Percentiles rank a stretch among this genome's conserved stretches.
Conservation (phyloP, 2,113 vertebrate species). For the Etheostoma cragini region DNA sequence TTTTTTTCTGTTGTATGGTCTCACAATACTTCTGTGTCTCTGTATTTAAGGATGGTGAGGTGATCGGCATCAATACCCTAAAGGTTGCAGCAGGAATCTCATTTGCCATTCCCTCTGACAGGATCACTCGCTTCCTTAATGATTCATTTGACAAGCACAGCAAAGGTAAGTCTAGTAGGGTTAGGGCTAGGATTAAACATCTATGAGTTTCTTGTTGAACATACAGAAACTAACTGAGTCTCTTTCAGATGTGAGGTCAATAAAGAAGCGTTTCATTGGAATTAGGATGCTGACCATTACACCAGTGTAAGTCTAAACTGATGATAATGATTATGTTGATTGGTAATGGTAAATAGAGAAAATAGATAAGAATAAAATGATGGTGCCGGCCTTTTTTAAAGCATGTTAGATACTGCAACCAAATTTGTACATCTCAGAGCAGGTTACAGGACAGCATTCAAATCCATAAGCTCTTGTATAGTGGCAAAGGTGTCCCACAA, state of each 20-base stretch:
- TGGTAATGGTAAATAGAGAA: background rate
- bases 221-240: slow-evolving; percentile 8
- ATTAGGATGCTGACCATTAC: slow-evolving; percentile 95
- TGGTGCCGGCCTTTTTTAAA: background rate
- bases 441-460: background rate
- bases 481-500: background rate
- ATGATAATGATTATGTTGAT: background rate
- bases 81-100: slow-evolving; percentile 96
- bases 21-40: background rate
- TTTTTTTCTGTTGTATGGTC: background rate
- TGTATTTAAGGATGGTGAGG: slow-evolving; percentile 90
- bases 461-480: background rate
- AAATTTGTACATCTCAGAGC: background rate
- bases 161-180: slow-evolving; percentile 83
- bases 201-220: background rate
- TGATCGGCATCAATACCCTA: slow-evolving; percentile 96
- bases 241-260: slow-evolving; percentile 83
- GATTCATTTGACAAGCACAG: slow-evolving; percentile 87
- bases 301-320: slow-evolving; percentile 83
- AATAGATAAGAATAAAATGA: background rate
- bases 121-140: slow-evolving; percentile 90
- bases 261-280: slow-evolving; percentile 95
- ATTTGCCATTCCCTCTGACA: slow-evolving; percentile 95
- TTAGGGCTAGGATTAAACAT: background rate
- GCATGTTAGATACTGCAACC: background rate